A percentile compares a stretch with the other conserved stretches of the same genome.
These are phyloP conservation scores for Microplitis mediator DNA, from an alignment of 1,140 invertebrate species.

Conservation along the genomic window DNA sequence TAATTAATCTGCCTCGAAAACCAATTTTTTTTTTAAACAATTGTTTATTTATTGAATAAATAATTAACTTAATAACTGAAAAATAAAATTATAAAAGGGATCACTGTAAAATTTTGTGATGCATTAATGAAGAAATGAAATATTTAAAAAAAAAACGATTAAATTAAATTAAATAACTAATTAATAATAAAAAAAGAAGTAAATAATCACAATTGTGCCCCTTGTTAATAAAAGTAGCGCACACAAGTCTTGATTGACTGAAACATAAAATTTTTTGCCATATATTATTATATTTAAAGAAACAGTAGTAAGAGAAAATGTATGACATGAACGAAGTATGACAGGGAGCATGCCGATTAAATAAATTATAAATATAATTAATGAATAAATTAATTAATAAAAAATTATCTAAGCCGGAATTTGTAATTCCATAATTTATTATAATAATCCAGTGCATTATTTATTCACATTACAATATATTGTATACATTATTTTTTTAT, in stretches of 20 bases:
- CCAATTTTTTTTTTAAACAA: too few relatives aligned
- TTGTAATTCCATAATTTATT: constrained; percentile 18
- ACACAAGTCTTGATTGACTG: constrained; percentile 33
- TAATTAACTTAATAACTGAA: neutral
- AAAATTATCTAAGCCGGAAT: constrained; percentile 13
- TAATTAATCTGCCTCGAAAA: too few relatives aligned
- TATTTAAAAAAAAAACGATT: neutral
- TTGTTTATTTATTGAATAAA: too few relatives aligned
- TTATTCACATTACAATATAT: constrained; percentile 15
- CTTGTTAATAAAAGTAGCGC: constrained; percentile 21
- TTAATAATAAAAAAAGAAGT: neutral
- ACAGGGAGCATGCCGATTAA: neutral
- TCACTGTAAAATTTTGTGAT: neutral
- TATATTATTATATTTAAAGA: constrained; percentile 19
- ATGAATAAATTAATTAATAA: constrained; percentile 1
- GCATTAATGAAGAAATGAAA: neutral
- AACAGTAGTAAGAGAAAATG: neutral
- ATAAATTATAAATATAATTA: too few relatives aligned
- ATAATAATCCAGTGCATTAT: constrained; percentile 19
- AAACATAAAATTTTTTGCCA: constrained; percentile 29
- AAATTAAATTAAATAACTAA: neutral
- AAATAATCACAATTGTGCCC: neutral
- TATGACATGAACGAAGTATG: neutral
- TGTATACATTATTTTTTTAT: constrained; percentile 34
- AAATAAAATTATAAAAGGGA: neutral